Base-by-base conservation (phyloP, 2,113 vertebrate genomes). In the Lamprologus lemairii region DNA sequence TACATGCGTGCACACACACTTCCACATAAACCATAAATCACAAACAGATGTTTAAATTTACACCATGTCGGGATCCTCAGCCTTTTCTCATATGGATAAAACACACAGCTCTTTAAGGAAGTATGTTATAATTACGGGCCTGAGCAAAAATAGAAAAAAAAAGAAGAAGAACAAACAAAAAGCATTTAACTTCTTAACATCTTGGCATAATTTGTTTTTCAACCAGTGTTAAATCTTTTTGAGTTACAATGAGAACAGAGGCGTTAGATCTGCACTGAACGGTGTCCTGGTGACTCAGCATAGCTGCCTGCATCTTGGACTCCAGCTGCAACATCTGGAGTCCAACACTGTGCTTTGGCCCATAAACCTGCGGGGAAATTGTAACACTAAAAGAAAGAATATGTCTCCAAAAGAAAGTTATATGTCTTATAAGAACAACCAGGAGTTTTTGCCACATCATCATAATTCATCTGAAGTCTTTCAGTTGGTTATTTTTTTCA, bases 41-140 rank as follows among this genome's bases (percentile, higher is more conserved):
- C 7, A 3, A 82, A 87, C 90, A 91, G 81, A 91, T 94, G 93
- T 92, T 89, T 5, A 80, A 58, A 53, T 83, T 92, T 90, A 47
- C 33, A 78, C 84, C 84, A 87, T 16, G n/a, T 58, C 7, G 13
- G 60, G 31, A 55, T 17, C 83, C 73, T 82, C 84, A 78, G 87
- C 81, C 51, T 68, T 87, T 86, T 82, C 83, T 84, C 68, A 65
- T 37, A 57, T 40, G 35, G 45, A 90, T 71, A 45, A 88, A 89
- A 90, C 40, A n/a, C 26, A 28, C 31, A 14, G 19, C 14, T 82
- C 55, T 83, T 87, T 47, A 45, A 49, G 17, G 45, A 78, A 45
- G 12, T 5, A 8, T 63, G 42, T 81, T 73, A 21, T 57, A 84
- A 80, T 84, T 82, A 53, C 23, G 10, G 47, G n/a, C 81, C 7